phyloP scores from a whole-genome alignment of 2,797 vertebrate genomes.

The Strix occidentalis region DNA sequence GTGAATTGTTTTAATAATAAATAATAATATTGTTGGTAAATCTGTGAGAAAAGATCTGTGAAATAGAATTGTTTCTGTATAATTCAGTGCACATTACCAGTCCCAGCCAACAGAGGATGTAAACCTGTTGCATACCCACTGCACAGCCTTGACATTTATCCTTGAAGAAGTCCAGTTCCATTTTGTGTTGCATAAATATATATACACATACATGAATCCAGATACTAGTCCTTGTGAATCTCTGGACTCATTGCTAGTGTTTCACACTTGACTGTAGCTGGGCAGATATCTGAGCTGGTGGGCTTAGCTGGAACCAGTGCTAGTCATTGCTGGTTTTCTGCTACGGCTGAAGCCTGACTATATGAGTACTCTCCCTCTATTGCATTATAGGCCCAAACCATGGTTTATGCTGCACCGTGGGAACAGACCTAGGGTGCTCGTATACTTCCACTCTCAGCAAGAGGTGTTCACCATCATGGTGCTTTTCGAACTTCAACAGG shows the following conservation, averaged over 20 bases:
- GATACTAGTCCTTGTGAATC: neutral
- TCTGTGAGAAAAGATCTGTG: neutral
- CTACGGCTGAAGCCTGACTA: rapidly evolving
- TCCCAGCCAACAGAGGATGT: neutral
- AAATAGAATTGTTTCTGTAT: neutral
- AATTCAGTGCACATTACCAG: neutral
- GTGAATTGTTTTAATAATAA: neutral
- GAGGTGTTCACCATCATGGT: neutral
- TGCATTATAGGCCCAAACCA: neutral
- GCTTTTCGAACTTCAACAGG: neutral
- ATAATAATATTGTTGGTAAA: neutral
- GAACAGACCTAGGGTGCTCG: neutral
- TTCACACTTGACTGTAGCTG: neutral
- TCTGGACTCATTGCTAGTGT: neutral
- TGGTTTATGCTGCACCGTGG: neutral
- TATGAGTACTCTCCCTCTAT: rapidly evolving
- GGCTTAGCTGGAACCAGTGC: neutral
- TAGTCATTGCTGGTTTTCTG: neutral
- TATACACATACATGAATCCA: neutral
- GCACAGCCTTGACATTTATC: neutral
- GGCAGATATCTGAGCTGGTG: neutral
- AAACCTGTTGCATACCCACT: neutral
- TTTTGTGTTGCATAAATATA: neutral
- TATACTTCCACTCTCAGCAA: neutral
- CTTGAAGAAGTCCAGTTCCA: neutral